Conservation (phyloP, 2,797 vertebrate species). For the Podarcis lilfordi region DNA sequence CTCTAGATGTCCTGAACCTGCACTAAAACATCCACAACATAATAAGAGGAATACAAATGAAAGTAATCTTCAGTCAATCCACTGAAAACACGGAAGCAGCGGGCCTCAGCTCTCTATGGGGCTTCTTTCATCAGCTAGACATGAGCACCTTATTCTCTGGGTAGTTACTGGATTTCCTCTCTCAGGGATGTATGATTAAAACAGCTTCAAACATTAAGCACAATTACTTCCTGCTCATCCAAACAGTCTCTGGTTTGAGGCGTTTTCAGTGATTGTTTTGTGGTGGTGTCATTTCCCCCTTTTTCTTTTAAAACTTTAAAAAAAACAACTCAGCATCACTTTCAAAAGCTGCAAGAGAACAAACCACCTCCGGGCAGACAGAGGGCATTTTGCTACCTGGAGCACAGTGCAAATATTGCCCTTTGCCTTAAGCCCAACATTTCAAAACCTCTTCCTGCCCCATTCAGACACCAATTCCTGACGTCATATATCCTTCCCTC, state of each 20-base stretch:
- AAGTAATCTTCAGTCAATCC: neutral
- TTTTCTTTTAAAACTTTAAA: slow-evolving; percentile 24
- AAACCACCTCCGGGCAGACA: neutral
- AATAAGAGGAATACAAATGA: neutral
- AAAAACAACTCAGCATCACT: no score
- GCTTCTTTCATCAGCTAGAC: slow-evolving; percentile 26
- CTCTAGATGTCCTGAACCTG: no score
- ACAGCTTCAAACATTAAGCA: slow-evolving; percentile 29
- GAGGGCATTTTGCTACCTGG: neutral
- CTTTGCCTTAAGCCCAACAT: neutral
- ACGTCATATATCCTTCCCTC: no score
- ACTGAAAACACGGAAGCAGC: neutral
- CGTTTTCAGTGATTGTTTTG: neutral
- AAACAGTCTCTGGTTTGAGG: neutral
- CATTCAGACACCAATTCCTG: neutral
- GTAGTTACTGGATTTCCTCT: slow-evolving; percentile 35
- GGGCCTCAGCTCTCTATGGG: neutral
- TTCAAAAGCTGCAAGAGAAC: neutral
- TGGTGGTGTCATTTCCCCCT: neutral
- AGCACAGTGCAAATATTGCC: neutral
- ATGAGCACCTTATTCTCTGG: neutral
- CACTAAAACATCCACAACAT: neutral
- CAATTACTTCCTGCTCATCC: slow-evolving; percentile 7
- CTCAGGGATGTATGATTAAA: slow-evolving; percentile 25
- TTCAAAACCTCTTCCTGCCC: no score